These are phyloP conservation scores for Malthinus seriepunctatus DNA, from an alignment of 2,888 invertebrate species.

Conservation along the genomic window DNA sequence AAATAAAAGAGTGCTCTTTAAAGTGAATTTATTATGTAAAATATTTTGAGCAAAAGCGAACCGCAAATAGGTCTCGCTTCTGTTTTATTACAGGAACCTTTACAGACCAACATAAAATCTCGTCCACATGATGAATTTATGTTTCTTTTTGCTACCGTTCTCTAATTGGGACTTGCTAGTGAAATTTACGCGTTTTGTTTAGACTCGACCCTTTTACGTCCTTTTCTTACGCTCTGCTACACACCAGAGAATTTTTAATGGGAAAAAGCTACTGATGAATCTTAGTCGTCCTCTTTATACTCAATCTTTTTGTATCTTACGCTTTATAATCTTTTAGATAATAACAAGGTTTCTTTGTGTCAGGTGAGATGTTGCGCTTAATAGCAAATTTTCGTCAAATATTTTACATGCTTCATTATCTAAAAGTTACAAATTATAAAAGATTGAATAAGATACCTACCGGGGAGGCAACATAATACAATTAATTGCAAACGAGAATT, in stretches of 20 bases:
- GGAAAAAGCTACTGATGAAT: constrained; percentile 39
- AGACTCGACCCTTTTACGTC: constrained; percentile 31
- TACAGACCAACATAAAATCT: constrained; percentile 38
- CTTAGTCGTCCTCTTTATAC: constrained; percentile 32
- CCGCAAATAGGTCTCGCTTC: constrained; percentile 37
- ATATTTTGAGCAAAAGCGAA: constrained; percentile 37
- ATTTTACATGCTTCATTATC: not conserved
- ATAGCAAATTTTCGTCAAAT: not conserved
- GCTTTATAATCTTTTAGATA: constrained; percentile 11
- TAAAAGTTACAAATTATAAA: constrained; percentile 1
- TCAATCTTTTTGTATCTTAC: constrained; percentile 18
- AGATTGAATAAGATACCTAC: constrained; percentile 1
- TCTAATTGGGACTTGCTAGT: constrained; percentile 37
- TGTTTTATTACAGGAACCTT: constrained; percentile 30
- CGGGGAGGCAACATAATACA: constrained; percentile 26
- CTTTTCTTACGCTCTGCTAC: constrained; percentile 36
- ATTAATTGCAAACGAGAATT: constrained; percentile 32
- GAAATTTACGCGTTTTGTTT: constrained; percentile 38
- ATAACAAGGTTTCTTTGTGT: constrained; percentile 19
- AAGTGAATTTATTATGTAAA: constrained; percentile 40
- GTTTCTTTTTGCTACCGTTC: constrained; percentile 37
- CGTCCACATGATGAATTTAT: constrained; percentile 40
- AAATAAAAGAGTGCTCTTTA: constrained; percentile 12
- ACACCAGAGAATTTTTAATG: constrained; percentile 38
- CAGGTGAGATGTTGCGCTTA: constrained; percentile 7